Evolutionary conservation across 2,113 vertebrate genomes (phyloP), one percentile per base, ranked within the genome.

Genomic region (Noctilio leporinus): DNA sequence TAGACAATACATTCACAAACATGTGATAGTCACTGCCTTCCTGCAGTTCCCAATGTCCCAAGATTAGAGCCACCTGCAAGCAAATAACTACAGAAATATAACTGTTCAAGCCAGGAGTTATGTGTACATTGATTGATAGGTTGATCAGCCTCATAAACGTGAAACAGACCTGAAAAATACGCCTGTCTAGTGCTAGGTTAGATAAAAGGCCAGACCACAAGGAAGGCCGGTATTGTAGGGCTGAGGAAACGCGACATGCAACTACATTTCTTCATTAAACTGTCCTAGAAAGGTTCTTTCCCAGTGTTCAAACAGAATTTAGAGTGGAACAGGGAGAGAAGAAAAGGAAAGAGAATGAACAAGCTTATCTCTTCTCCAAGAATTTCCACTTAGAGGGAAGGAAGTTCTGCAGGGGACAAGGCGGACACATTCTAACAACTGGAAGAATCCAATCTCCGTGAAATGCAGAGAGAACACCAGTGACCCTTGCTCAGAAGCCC

Each of bases 71-170:
- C n/a, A 59, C 69, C 35, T 22, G 9, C n/a, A 65, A 55, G 65
- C n/a, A 92, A 86, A 59, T 81, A 86, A 86, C 53, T 45, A 94
- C 5, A 82, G 77, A 96, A 86, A 93, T 38, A 28, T 24, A 75
- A 84, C 47, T 72, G 57, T 12, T 65, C 45, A 83, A 80, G 65
- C 28, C 45, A 81, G 35, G n/a, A 76, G 20, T 59, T 53, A 86
- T 73, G 67, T 15, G 28, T 47, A 67, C 49, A 72, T 0, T 85
- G 47, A 96, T 67, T 22, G 47, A 82, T 1, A 28, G 65, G 33
- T 45, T 67, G 20, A 53, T 85, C 59, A 77, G 51, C 6, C 30
- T n/a, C 11, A 3, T 11, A 11, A 77, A 80, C 20, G 19, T 19
- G 76, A 90, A 93, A 90, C 6, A 65, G 65, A 87, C 28, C n/a